These are phyloP conservation scores for Pandemis cinnamomeana DNA, from an alignment of 2,888 invertebrate genomes.

Conservation along the genomic window DNA sequence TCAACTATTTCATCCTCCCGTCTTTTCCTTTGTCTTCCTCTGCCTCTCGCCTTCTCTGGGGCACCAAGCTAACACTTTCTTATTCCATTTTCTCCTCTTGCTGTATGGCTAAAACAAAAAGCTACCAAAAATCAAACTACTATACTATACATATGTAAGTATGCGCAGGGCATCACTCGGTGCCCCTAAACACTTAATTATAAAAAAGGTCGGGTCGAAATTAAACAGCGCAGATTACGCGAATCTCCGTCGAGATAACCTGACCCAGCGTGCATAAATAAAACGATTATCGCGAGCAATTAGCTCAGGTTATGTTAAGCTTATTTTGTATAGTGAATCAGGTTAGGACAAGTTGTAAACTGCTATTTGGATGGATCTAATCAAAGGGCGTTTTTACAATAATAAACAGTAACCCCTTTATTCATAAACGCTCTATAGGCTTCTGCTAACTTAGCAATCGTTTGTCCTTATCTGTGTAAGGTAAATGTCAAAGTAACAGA, in stretches of 20 bases:
- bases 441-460: too few relatives aligned
- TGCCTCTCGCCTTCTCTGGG: too few relatives aligned
- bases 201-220: conserved; percentile 41
- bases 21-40: too few relatives aligned
- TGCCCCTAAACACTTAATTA: conserved; percentile 38
- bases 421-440: too few relatives aligned
- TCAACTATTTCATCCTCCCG: too few relatives aligned
- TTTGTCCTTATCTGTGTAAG: too few relatives aligned
- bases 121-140: neutral
- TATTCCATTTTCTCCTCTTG: too few relatives aligned
- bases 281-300: conserved; percentile 45
- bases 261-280: conserved; percentile 36
- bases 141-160: neutral
- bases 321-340: conserved; percentile 4
- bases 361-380: too few relatives aligned
- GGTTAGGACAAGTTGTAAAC: neutral
- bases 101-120: neutral
- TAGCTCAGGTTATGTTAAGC: conserved; percentile 32
- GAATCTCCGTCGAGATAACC: conserved; percentile 43
- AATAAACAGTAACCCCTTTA: too few relatives aligned
- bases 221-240: conserved; percentile 44
- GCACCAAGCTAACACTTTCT: too few relatives aligned
- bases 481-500: too few relatives aligned
- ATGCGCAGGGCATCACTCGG: neutral
- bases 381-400: too few relatives aligned